phyloP scores from a whole-genome alignment of 2,113 vertebrate genomes.

The Turdus rufiventris region DNA sequence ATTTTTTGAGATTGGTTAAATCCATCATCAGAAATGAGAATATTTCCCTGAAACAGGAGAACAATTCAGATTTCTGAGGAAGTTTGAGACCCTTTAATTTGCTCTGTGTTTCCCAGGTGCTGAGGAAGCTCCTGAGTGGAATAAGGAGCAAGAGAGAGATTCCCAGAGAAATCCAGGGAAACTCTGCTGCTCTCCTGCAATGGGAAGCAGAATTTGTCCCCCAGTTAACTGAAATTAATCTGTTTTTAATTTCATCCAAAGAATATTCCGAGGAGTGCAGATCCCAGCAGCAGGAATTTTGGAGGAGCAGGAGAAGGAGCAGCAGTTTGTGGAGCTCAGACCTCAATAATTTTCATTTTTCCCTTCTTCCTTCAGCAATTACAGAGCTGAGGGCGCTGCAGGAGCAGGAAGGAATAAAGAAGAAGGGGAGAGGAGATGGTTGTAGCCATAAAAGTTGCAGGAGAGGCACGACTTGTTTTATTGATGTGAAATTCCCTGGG shows the following conservation, averaged over 20 bases:
- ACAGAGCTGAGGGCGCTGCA: not conserved
- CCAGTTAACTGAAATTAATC: not conserved
- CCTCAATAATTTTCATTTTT: not conserved
- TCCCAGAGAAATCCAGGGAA: not conserved
- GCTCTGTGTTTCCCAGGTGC: not conserved
- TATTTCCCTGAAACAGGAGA: not conserved
- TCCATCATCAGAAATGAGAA: not conserved
- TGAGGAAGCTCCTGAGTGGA: not conserved
- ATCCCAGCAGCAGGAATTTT: fast-evolving
- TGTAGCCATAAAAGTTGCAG: not conserved
- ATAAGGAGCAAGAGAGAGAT: not conserved
- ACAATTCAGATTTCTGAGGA: not conserved
- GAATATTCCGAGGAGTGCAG: not conserved
- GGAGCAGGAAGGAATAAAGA: not conserved
- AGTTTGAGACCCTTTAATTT: not conserved
- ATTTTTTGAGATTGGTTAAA: not conserved
- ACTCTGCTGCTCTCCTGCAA: not conserved
- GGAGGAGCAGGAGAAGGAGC: not conserved
- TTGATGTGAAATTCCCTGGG: not conserved
- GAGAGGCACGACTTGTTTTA: not conserved
- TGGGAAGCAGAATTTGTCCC: not conserved
- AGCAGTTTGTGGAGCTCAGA: not conserved
- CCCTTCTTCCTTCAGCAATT: not conserved
- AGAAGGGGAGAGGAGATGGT: not conserved
- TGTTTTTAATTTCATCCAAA: not conserved